Percentiles rank a stretch among this genome's conserved stretches.
phyloP scores from a whole-genome alignment of 1,140 invertebrate species.

The Bicyclus anynana region DNA sequence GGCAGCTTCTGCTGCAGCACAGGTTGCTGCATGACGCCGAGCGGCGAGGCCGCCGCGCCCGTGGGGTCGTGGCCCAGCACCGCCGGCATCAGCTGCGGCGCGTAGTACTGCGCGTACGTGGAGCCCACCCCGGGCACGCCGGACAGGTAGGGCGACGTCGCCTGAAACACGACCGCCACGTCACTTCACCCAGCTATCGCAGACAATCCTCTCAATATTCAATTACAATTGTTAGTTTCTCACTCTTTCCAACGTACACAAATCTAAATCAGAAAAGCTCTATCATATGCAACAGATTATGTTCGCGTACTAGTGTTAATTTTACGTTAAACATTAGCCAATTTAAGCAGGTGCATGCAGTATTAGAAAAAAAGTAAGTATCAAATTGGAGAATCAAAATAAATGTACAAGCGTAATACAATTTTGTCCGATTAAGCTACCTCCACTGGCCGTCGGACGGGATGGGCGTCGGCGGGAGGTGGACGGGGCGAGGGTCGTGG shows the following conservation, averaged over 20 bases:
- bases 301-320: constrained; percentile 21
- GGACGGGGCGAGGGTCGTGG: constrained; percentile 10
- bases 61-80: constrained; percentile 90
- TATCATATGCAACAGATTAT: not conserved
- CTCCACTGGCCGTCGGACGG: constrained; percentile 26
- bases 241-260: not conserved
- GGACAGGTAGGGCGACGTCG: constrained; percentile 92
- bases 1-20: constrained; percentile 94
- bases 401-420: constrained; percentile 46
- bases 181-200: not conserved
- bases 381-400: constrained; percentile 43
- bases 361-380: no score
- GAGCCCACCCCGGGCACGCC: constrained; percentile 89
- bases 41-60: constrained; percentile 80
- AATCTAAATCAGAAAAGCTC: not conserved
- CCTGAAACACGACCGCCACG: constrained; percentile 76
- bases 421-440: constrained; percentile 34
- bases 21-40: constrained; percentile 88
- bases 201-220: not conserved
- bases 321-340: constrained; percentile 41
- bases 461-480: constrained; percentile 9
- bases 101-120: constrained; percentile 92
- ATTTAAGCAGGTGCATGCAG: constrained; percentile 43
- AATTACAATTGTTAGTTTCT: constrained; percentile 1
- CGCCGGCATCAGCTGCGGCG: constrained; percentile 90